phyloP scores from a whole-genome alignment of 2,113 vertebrate species.

The Pholis gunnellus region DNA sequence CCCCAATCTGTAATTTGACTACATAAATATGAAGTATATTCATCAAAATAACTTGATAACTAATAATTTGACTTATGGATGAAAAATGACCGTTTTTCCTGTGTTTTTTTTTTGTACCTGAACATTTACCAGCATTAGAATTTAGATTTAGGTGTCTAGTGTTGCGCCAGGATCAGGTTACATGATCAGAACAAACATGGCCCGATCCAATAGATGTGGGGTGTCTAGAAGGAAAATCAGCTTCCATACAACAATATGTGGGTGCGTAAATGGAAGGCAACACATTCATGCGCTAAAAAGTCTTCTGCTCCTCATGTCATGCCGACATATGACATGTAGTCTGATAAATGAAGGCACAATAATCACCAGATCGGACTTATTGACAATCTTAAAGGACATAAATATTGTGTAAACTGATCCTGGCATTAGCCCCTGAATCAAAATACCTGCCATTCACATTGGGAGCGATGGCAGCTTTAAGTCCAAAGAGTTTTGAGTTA shows the following conservation, averaged over 20 bases:
- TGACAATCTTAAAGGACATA: not conserved
- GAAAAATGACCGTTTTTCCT: not conserved
- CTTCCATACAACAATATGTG: not conserved
- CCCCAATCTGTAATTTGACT: not conserved
- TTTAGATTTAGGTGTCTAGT: not conserved
- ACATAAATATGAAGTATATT: not conserved
- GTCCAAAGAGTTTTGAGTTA: not conserved
- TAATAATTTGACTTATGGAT: not conserved
- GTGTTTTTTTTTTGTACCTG: not conserved
- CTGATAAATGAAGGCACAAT: not conserved
- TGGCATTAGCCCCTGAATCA: not conserved
- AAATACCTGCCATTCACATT: not conserved
- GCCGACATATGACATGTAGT: not conserved
- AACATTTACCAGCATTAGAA: not conserved
- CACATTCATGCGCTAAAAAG: not conserved
- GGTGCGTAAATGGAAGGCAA: not conserved
- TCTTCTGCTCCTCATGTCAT: not conserved
- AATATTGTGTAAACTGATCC: constrained; percentile 11
- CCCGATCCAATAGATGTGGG: not conserved
- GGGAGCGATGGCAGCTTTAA: not conserved
- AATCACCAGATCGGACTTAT: constrained; percentile 1
- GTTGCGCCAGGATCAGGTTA: not conserved
- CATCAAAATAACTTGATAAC: not conserved
- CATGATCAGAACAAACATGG: not conserved
- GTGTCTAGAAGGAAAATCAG: not conserved